These are phyloP conservation scores for Ophion ventricosus DNA, from an alignment of 2,888 invertebrate genomes.

Conservation along the genomic window DNA sequence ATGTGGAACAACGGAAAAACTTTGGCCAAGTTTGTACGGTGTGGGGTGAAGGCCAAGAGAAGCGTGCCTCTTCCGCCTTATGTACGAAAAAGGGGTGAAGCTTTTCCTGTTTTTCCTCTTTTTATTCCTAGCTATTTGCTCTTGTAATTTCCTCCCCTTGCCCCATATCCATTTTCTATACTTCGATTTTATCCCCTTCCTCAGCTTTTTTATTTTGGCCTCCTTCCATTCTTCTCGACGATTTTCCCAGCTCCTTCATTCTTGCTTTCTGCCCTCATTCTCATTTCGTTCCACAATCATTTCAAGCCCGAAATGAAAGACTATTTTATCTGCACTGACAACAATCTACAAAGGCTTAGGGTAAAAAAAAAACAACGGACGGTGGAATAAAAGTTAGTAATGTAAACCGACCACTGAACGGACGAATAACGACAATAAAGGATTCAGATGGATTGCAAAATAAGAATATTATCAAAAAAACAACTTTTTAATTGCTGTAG, in stretches of 20 bases:
- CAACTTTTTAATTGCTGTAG: no score
- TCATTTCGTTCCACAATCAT: not conserved
- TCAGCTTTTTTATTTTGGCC: no score
- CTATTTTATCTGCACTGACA: no score
- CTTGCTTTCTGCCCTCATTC: no score
- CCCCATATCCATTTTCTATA: conserved; percentile 12
- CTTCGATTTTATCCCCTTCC: conserved; percentile 46
- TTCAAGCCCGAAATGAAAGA: conserved; percentile 15
- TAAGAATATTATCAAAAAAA: no score
- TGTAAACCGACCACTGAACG: no score
- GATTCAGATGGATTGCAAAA: no score
- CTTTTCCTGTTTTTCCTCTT: conserved; percentile 28
- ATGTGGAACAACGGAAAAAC: conserved; percentile 56
- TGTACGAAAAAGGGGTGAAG: conserved; percentile 30
- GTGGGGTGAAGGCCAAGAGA: conserved; percentile 11
- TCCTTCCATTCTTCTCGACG: not conserved
- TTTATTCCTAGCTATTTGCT: conserved; percentile 38
- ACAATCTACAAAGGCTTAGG: no score
- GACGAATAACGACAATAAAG: no score
- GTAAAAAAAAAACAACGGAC: no score
- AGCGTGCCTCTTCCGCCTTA: conserved; percentile 15
- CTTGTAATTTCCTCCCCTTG: conserved; percentile 14
- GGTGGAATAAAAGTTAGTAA: no score
- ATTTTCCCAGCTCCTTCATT: not conserved
- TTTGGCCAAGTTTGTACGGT: conserved; percentile 57